Evolutionary conservation across 2,888 invertebrate species (phyloP).

Genomic region (Pteria penguin): DNA sequence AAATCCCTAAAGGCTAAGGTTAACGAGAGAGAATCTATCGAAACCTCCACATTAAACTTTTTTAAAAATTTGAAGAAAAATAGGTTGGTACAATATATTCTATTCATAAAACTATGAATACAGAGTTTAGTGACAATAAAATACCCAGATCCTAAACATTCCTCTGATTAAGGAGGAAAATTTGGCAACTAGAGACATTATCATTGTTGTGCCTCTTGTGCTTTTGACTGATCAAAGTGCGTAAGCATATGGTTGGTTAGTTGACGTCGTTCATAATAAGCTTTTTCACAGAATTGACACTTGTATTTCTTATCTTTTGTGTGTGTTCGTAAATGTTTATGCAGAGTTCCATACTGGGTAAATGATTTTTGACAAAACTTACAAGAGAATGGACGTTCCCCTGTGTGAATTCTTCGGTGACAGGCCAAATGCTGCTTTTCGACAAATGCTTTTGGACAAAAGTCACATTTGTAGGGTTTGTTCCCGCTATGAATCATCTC

Average conservation of each 20-base stretch:
- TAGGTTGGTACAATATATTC: too few species aligned
- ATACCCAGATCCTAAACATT: too few species aligned
- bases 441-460: constrained; percentile 37
- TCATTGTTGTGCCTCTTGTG: background rate
- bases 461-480: constrained; percentile 38
- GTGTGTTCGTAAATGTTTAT: constrained; percentile 41
- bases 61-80: too few species aligned
- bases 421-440: constrained; percentile 42
- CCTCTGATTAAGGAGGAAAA: too few species aligned
- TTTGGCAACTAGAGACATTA: too few species aligned
- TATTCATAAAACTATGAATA: too few species aligned
- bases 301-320: constrained; percentile 29
- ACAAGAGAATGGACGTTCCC: constrained; percentile 38
- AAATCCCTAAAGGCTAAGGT: too few species aligned
- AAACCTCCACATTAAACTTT: too few species aligned
- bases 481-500: constrained; percentile 40
- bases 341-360: constrained; percentile 41
- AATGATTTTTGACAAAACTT: constrained; percentile 38
- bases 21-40: too few species aligned
- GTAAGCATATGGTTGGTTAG: constrained; percentile 27
- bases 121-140: too few species aligned
- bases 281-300: constrained; percentile 33
- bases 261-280: constrained; percentile 30
- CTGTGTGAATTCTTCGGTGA: constrained; percentile 38
- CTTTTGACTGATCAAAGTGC: constrained; percentile 17